A percentile compares a stretch with the other conserved stretches of the same genome.
phyloP scores from a whole-genome alignment of 2,113 vertebrate species.

The Nanger granti region DNA sequence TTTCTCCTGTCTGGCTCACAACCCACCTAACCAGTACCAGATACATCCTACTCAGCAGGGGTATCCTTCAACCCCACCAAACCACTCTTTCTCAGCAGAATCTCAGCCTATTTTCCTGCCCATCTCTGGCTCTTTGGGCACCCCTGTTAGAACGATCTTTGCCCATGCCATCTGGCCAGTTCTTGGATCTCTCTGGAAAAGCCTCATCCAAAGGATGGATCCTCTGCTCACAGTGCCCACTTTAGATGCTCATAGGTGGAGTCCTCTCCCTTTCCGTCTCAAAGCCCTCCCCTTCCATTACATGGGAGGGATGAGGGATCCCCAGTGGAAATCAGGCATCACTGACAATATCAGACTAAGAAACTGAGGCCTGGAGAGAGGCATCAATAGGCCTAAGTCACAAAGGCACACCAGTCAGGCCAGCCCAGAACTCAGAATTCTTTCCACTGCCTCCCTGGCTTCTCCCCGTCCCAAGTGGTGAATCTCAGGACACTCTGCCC shows the following conservation, averaged over 20 bases:
- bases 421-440: neutral
- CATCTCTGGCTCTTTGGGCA: neutral
- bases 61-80: neutral
- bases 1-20: neutral
- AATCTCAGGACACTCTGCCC: neutral
- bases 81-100: neutral
- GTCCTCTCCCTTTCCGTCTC: neutral
- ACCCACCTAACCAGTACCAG: neutral
- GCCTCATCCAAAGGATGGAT: neutral
- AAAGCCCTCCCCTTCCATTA: neutral
- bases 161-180: neutral
- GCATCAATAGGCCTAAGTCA: neutral
- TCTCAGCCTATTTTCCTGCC: neutral
- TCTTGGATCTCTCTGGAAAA: neutral
- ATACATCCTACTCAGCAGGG: neutral
- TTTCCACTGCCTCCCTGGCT: neutral
- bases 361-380: neutral
- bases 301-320: neutral
- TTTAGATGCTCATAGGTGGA: neutral
- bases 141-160: neutral
- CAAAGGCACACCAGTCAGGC: neutral
- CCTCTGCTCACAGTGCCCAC: neutral
- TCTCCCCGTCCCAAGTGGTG: neutral
- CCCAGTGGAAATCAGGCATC: neutral
- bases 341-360: neutral